These are phyloP conservation scores for Nannospalax galili DNA, from an alignment of 2,113 vertebrate species.

Conservation along the genomic window DNA sequence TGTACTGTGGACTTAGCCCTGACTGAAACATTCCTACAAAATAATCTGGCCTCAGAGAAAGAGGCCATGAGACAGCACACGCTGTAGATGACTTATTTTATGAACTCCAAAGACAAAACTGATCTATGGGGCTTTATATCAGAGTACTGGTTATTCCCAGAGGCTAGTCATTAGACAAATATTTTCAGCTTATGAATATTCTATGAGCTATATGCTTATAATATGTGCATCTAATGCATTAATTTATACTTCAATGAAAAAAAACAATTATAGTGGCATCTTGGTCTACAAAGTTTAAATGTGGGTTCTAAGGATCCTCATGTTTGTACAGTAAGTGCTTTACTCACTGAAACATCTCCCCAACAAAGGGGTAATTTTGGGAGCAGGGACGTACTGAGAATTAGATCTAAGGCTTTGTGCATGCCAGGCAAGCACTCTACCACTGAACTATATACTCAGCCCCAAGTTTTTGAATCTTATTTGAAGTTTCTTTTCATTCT, in stretches of 20 bases:
- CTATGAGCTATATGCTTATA: not conserved
- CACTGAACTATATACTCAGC: too few relatives aligned
- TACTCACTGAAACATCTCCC: not conserved
- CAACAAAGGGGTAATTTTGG: not conserved
- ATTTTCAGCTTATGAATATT: not conserved
- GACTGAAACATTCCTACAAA: conserved; percentile 13
- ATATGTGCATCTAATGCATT: not conserved
- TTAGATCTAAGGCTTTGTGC: not conserved
- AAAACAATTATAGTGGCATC: not conserved
- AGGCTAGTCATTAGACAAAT: not conserved
- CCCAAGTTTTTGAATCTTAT: not conserved
- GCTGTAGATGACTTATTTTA: not conserved
- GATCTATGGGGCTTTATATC: not conserved
- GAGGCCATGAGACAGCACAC: not conserved
- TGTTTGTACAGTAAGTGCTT: not conserved
- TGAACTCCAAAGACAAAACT: not conserved
- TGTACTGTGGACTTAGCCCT: not conserved
- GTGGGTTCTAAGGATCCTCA: not conserved
- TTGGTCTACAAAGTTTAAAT: not conserved
- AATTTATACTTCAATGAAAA: not conserved
- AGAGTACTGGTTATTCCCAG: not conserved
- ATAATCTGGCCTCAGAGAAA: conserved; percentile 32
- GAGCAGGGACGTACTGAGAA: not conserved
- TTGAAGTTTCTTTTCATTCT: conserved; percentile 68
- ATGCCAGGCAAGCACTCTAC: not conserved